A percentile compares a stretch with the other conserved stretches of the same genome.
phyloP scores from a whole-genome alignment of 2,888 invertebrate genomes.

The Papilio gigon region DNA sequence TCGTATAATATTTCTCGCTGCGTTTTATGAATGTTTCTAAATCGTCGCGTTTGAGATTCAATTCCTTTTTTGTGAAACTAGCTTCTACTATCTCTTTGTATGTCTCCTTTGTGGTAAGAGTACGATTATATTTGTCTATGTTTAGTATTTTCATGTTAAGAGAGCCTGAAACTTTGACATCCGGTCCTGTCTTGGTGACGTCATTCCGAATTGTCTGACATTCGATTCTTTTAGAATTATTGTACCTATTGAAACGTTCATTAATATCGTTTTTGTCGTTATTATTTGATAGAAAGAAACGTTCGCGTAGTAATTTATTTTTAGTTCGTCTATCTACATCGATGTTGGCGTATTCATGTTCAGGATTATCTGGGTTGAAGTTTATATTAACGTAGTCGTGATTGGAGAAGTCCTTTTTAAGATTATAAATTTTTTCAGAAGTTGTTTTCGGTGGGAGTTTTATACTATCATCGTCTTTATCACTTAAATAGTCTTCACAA shows the following conservation, averaged over 20 bases:
- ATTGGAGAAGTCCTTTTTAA: slow-evolving; percentile 74
- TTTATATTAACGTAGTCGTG: slow-evolving; percentile 72
- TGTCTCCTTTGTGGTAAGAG: slow-evolving; percentile 72
- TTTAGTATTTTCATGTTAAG: slow-evolving; percentile 74
- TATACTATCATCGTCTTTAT: slow-evolving; percentile 50
- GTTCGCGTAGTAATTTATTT: slow-evolving; percentile 69
- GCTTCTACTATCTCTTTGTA: slow-evolving; percentile 70
- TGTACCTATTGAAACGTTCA: slow-evolving; percentile 63
- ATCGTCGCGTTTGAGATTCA: slow-evolving; percentile 62
- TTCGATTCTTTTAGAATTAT: slow-evolving; percentile 70
- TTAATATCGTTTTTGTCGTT: slow-evolving; percentile 69
- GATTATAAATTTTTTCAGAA: slow-evolving; percentile 70
- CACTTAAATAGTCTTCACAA: slow-evolving; percentile 58
- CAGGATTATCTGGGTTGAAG: slow-evolving; percentile 50
- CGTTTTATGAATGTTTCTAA: slow-evolving; percentile 75
- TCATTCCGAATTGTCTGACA: slow-evolving; percentile 75
- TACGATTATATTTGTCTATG: slow-evolving; percentile 70
- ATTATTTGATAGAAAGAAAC: slow-evolving; percentile 63
- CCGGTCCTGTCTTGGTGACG: slow-evolving; percentile 66
- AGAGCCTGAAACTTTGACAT: slow-evolving; percentile 70
- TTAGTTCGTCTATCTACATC: slow-evolving; percentile 59
- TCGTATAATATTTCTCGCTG: slow-evolving; percentile 76
- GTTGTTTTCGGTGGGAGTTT: slow-evolving; percentile 67
- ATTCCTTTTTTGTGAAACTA: slow-evolving; percentile 69
- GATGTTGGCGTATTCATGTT: slow-evolving; percentile 48